Percentiles rank a stretch among this genome's conserved stretches.
Evolutionary conservation across 2,888 invertebrate genomes (phyloP).

Genomic region (Agriopis leucophaearia): DNA sequence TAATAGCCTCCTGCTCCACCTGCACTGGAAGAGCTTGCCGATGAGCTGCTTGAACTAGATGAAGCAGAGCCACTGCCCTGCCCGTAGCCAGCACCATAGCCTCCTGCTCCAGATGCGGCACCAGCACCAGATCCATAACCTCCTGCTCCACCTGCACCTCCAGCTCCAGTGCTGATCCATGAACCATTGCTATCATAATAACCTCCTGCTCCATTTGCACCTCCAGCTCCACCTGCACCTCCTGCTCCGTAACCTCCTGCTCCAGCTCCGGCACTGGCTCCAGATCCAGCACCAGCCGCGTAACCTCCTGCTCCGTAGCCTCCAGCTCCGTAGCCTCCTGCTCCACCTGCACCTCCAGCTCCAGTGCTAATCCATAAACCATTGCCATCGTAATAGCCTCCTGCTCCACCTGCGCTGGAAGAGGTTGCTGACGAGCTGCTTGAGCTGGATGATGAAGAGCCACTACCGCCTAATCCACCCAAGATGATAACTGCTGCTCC

Average conservation of each 20-base stretch:
- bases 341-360: too few relatives aligned
- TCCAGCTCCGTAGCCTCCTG: conserved; percentile 2
- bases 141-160: background rate
- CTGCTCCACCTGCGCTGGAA: background rate
- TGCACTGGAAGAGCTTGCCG: conserved; percentile 5
- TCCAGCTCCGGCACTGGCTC: background rate
- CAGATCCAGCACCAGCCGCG: background rate
- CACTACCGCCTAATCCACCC: background rate
- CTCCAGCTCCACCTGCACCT: too few relatives aligned
- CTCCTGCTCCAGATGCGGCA: background rate
- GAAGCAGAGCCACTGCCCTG: conserved; percentile 1
- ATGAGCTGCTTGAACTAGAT: conserved; percentile 5
- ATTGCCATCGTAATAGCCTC: too few relatives aligned
- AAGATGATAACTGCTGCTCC: background rate
- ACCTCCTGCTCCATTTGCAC: background rate
- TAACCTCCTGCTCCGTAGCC: background rate
- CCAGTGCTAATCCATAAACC: too few relatives aligned
- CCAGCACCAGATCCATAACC: background rate
- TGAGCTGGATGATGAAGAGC: background rate
- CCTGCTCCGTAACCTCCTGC: background rate
- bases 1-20: too few relatives aligned
- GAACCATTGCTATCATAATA: background rate
- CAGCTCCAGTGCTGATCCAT: background rate
- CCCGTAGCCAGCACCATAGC: conserved; percentile 5
- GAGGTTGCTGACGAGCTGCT: background rate